phyloP scores from a whole-genome alignment of 2,113 vertebrate genomes.

The Boulengeromyrus knoepffleri region DNA sequence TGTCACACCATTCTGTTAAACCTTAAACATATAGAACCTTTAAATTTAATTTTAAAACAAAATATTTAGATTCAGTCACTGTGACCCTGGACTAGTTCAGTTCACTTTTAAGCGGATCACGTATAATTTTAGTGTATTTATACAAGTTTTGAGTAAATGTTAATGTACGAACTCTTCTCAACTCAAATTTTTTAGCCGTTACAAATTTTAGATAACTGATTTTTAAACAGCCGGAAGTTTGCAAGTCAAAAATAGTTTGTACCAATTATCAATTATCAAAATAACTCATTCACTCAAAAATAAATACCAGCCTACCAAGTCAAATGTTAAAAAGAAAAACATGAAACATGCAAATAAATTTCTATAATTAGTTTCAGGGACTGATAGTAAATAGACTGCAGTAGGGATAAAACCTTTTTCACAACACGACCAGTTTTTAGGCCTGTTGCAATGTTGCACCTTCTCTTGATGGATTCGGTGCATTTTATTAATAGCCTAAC shows the following conservation, averaged over 20 bases:
- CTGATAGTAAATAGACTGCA: not conserved
- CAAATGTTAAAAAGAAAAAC: not conserved
- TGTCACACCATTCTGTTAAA: not conserved
- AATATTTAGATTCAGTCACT: not conserved
- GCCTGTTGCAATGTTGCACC: not conserved
- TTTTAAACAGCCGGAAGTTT: not conserved
- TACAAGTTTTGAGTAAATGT: not conserved
- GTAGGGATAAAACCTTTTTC: not conserved
- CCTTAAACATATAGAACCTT: not conserved
- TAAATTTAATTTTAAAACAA: not conserved
- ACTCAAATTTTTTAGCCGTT: not conserved
- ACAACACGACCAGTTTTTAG: not conserved
- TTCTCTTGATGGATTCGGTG: not conserved
- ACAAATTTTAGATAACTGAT: not conserved
- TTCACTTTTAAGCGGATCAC: not conserved
- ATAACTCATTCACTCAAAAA: not conserved
- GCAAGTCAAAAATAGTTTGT: not conserved
- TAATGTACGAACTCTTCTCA: not conserved
- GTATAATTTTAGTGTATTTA: not conserved
- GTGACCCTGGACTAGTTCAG: not conserved
- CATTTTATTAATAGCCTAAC: not conserved
- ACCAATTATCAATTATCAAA: not conserved
- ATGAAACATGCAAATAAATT: not conserved
- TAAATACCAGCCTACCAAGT: not conserved
- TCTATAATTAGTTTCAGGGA: not conserved